Percentiles rank a stretch among this genome's conserved stretches.
phyloP scores from a whole-genome alignment of 2,797 vertebrate species.

The Crocidura indochinensis region DNA sequence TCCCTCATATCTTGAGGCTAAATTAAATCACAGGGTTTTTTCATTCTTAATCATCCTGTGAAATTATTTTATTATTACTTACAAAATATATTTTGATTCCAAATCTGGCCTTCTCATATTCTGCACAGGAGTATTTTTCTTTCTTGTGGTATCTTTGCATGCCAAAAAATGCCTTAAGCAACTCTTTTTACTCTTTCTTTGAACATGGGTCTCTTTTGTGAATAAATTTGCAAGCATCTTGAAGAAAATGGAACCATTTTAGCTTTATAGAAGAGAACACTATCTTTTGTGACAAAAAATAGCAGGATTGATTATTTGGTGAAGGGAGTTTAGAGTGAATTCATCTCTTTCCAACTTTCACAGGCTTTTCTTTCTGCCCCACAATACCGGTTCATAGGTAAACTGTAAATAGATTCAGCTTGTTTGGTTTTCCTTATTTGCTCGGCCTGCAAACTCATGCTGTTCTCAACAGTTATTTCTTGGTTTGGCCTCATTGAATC shows the following conservation, averaged over 20 bases:
- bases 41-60: slow-evolving; percentile 17
- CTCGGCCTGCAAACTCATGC: background rate
- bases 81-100: slow-evolving; percentile 22
- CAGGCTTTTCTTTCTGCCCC: background rate
- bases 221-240: slow-evolving; percentile 65
- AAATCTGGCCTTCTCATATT: background rate
- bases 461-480: slow-evolving; percentile 52
- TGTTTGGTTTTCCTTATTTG: slow-evolving; percentile 38
- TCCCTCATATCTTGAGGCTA: background rate
- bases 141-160: background rate
- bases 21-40: slow-evolving; percentile 55
- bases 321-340: slow-evolving; percentile 39
- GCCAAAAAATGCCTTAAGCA: slow-evolving; percentile 25
- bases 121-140: slow-evolving; percentile 6
- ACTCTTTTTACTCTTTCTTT: background rate
- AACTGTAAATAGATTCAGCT: slow-evolving; percentile 20
- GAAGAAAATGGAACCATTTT: slow-evolving; percentile 59
- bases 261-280: slow-evolving; percentile 49
- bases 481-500: slow-evolving; percentile 20
- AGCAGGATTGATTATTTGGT: slow-evolving; percentile 11
- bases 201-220: background rate
- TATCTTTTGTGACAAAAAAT: slow-evolving; percentile 32
- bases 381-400: background rate
- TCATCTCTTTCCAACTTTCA: slow-evolving; percentile 5
- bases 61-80: slow-evolving; percentile 9